Evolutionary conservation across 1,140 invertebrate genomes (phyloP).

Genomic region (Nasonia vitripennis): DNA sequence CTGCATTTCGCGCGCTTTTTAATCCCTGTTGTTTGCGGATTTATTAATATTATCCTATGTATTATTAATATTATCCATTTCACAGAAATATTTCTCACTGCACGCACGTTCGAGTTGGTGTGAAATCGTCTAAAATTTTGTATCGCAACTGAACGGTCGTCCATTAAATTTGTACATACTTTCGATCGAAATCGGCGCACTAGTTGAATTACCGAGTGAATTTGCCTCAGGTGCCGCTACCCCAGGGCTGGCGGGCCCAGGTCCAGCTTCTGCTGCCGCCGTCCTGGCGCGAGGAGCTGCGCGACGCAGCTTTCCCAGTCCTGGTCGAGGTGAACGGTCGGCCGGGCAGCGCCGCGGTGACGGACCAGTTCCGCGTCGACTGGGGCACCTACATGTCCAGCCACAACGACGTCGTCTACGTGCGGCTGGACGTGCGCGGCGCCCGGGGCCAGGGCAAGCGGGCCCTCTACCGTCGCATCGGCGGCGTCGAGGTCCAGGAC

Average conservation of each 20-base stretch:
- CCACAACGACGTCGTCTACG: constrained; percentile 92
- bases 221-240: constrained; percentile 78
- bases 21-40: no score
- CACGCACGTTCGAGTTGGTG: no score
- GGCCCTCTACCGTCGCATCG: constrained; percentile 86
- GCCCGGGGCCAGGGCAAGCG: constrained; percentile 87
- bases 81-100: no score
- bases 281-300: constrained; percentile 87
- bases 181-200: no score
- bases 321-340: constrained; percentile 92
- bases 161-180: no score
- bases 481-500: constrained; percentile 91
- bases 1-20: no score
- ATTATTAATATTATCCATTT: no score
- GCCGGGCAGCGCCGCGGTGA: constrained; percentile 91
- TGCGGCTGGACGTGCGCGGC: constrained; percentile 91
- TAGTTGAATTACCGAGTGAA: not conserved
- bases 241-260: constrained; percentile 85
- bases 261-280: constrained; percentile 88
- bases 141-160: no score
- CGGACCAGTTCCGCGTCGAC: constrained; percentile 88
- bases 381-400: constrained; percentile 96
- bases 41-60: no score
- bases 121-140: no score
- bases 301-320: constrained; percentile 89